Base-by-base conservation (phyloP, 2,797 vertebrate genomes). In the Danio tinwini region DNA sequence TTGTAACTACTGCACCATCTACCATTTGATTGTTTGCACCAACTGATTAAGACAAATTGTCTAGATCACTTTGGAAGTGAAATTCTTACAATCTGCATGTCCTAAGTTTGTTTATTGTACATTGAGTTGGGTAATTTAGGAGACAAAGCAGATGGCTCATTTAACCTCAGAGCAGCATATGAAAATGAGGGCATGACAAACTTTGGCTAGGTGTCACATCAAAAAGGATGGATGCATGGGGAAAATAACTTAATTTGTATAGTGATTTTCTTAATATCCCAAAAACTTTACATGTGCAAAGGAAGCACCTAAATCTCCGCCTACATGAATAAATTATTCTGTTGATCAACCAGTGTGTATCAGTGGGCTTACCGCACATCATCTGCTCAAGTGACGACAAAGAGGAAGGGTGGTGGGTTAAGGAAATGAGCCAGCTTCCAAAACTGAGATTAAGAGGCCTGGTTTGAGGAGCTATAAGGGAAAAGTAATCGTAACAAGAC, bases 251-350 rank as follows among this genome's bases (percentile, higher is more conserved):
- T 55, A 4, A 79, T 79, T 79, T 79, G 68, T 71, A 37, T 79
- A 79, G 39, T 7, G 68, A 72, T 70, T 72, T 53, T 72, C 59
- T 72, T 63, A 50, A 61, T 50, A 76, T 5, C 3, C 65, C 56
- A 75, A 52, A 37, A 10, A 53, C 19, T 79, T 72, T 64, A 72
- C 76, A 62, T 78, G 76, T 63, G 29, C 67, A 79, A 79, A 72
- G 39, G 10, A 64, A 56, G 49, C 29, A 61, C 65, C 29, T 40
- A 6, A 42, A 40, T 58, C 29, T 42, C 62, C 7, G 14, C 53
- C 42, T 59, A 39, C 45, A n/a, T 29, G 42, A 45, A 68, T 50
- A n/a, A 49, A 59, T 61, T 40, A 67, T 14, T 49, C 47, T 69
- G 65, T 50, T 39, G 56, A 61, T 62, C 40, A 50, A 8, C 65